A percentile compares a stretch with the other conserved stretches of the same genome.
Evolutionary conservation across 1,140 invertebrate species (phyloP).

Genomic region (Tetramorium parvispinum): DNA sequence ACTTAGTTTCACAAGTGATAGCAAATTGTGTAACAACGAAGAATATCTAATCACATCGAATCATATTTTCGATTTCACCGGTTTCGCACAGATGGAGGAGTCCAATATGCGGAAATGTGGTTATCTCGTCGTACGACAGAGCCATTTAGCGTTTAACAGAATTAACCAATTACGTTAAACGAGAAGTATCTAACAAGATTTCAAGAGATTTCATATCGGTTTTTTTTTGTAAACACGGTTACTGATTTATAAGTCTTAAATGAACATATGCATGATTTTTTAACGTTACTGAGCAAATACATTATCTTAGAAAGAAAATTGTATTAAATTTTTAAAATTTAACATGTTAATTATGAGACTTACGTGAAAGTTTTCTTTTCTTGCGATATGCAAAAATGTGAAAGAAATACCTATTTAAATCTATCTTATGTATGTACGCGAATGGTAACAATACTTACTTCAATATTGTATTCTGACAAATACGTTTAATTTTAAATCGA

Average conservation of each 20-base stretch:
- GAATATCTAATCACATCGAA: background rate
- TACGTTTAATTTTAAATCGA: background rate
- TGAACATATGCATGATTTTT: background rate
- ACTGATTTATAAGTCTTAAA: background rate
- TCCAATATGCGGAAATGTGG: constrained; percentile 21
- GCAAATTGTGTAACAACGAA: background rate
- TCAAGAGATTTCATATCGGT: background rate
- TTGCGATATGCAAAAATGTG: background rate
- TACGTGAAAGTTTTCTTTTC: background rate
- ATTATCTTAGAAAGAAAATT: background rate
- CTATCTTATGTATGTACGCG: background rate
- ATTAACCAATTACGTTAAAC: constrained; percentile 41
- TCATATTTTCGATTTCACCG: constrained; percentile 22
- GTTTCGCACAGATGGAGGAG: background rate
- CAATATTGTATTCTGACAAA: background rate
- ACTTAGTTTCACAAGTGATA: background rate
- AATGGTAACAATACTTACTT: background rate
- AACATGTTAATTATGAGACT: background rate
- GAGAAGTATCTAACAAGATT: constrained; percentile 5
- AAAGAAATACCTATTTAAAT: background rate
- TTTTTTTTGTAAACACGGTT: background rate
- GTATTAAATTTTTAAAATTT: background rate
- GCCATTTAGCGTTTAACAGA: constrained; percentile 27
- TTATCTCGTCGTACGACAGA: background rate
- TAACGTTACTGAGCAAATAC: background rate